A percentile compares a stretch with the other conserved stretches of the same genome.
Conservation (phyloP, 2,888 invertebrate genomes). For the Oligia fasciuncula region DNA sequence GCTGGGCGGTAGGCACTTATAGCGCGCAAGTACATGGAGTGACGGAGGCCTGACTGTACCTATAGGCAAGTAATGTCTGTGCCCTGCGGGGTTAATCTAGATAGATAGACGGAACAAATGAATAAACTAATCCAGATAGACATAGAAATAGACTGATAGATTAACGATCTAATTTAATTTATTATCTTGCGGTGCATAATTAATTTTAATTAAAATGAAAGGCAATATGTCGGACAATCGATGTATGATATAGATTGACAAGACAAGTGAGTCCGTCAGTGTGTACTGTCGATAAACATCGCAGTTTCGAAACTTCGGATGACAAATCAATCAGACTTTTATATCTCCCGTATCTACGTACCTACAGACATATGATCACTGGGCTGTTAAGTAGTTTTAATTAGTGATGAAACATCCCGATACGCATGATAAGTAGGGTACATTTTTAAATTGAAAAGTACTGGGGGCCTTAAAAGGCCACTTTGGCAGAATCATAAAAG, state of each 20-base stretch:
- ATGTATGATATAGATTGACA: constrained; percentile 41
- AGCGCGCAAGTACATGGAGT: no score
- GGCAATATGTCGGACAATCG: constrained; percentile 47
- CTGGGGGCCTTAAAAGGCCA: no score
- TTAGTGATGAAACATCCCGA: not conserved
- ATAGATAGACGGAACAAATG: constrained; percentile 16
- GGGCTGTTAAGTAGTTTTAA: not conserved
- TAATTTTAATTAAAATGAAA: constrained; percentile 62
- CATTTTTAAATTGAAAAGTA: not conserved
- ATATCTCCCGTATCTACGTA: not conserved
- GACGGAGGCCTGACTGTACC: no score
- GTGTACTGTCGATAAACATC: constrained; percentile 54
- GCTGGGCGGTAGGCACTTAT: no score
- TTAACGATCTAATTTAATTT: constrained; percentile 53
- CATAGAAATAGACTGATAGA: constrained; percentile 27
- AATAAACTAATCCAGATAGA: constrained; percentile 23
- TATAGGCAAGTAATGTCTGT: not conserved
- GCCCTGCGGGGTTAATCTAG: constrained; percentile 6
- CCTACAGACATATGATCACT: no score
- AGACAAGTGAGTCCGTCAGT: constrained; percentile 36
- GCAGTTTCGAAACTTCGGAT: constrained; percentile 55
- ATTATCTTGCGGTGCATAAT: constrained; percentile 51
- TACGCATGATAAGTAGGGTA: not conserved
- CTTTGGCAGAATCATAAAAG: no score
- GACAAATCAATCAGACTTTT: constrained; percentile 57